phyloP scores from a whole-genome alignment of 1,140 invertebrate species.

The Venturia canescens region DNA sequence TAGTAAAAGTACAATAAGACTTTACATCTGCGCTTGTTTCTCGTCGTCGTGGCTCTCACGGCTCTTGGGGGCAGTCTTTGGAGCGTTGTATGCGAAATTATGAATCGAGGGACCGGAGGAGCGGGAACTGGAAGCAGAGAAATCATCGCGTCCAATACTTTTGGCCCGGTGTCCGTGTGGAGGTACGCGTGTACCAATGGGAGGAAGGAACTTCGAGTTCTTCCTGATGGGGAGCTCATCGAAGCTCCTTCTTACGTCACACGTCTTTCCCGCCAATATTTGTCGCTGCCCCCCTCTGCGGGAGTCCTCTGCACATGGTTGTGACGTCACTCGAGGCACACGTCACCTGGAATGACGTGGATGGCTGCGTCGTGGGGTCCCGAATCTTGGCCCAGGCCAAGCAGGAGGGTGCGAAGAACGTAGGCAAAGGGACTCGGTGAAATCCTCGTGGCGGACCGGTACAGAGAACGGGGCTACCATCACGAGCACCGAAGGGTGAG shows the following conservation, averaged over 20 bases:
- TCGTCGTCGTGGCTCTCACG: constrained; percentile 32
- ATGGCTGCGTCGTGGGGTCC: constrained; percentile 38
- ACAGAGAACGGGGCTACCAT: constrained; percentile 23
- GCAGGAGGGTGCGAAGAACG: constrained; percentile 55
- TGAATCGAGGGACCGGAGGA: constrained; percentile 13
- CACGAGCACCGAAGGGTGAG: constrained; percentile 34
- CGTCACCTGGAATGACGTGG: constrained; percentile 65
- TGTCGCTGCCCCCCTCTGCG: constrained; percentile 2
- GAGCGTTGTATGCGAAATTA: constrained; percentile 33
- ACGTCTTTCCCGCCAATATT: constrained; percentile 41
- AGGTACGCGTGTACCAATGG: not conserved
- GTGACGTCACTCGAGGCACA: constrained; percentile 64
- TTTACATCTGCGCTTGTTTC: constrained; percentile 42
- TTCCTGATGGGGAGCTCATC: constrained; percentile 5
- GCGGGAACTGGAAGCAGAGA: constrained; percentile 41
- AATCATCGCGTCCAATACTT: constrained; percentile 45
- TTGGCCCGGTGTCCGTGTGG: not conserved
- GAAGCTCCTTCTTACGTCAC: constrained; percentile 58
- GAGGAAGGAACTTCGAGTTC: not conserved
- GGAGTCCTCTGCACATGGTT: constrained; percentile 55
- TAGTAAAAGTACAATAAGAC: constrained; percentile 16
- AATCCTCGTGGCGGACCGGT: constrained; percentile 47
- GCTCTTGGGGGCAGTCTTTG: constrained; percentile 23
- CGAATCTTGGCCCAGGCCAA: constrained; percentile 50
- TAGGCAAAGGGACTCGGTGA: constrained; percentile 37